Evolutionary conservation across 2,113 vertebrate genomes (phyloP).

Genomic region (Chionis minor): DNA sequence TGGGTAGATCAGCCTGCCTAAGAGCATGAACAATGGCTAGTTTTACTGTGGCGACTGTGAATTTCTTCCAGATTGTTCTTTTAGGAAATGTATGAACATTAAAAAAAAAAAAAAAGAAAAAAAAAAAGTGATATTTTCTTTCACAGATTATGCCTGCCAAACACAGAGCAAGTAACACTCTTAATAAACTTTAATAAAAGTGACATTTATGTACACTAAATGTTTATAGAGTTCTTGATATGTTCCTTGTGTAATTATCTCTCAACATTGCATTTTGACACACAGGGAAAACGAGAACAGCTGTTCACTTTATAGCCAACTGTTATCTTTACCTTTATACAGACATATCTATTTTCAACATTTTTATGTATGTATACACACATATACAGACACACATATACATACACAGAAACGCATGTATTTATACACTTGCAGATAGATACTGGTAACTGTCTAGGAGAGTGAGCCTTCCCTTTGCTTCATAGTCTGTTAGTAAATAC

Average conservation of each 20-base stretch:
- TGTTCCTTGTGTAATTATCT: conserved; percentile 33
- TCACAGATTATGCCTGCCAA: background rate
- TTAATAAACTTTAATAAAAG: conserved; percentile 32
- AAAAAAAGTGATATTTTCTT: background rate
- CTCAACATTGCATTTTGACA: background rate
- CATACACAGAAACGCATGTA: background rate
- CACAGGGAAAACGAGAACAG: background rate
- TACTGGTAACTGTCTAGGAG: background rate
- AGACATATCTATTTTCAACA: background rate
- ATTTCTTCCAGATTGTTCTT: background rate
- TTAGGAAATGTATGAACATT: background rate
- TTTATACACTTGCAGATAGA: background rate
- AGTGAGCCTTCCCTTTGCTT: background rate
- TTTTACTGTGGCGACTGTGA: background rate
- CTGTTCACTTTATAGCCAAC: background rate
- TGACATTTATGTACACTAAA: conserved; percentile 26
- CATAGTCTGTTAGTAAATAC: background rate
- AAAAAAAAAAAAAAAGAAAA: background rate
- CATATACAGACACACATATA: background rate
- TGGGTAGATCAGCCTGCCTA: background rate
- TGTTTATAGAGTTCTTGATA: conserved; percentile 31
- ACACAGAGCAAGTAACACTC: background rate
- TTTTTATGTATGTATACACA: background rate
- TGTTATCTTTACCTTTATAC: background rate
- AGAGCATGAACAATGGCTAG: background rate